These are phyloP conservation scores for Propithecus coquereli DNA, from an alignment of 2,113 vertebrate genomes.

Conservation along the genomic window DNA sequence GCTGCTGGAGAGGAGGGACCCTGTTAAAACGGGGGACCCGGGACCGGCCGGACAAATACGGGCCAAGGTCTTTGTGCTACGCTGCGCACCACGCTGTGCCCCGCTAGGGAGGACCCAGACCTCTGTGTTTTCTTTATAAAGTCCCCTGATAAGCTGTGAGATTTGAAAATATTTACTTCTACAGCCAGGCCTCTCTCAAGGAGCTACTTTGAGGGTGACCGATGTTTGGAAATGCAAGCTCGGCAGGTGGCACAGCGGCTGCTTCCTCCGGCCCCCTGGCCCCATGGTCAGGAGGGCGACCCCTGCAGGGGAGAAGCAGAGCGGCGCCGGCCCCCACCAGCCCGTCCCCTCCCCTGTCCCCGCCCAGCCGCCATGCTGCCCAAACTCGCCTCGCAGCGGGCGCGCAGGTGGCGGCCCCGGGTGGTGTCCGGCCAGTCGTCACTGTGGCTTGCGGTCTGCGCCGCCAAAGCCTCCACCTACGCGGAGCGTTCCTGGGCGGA, in stretches of 20 bases:
- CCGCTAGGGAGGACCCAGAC: rapidly evolving
- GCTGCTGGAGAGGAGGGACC: too few species aligned
- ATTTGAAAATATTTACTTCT: background rate
- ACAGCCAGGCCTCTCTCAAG: background rate
- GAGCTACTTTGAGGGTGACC: background rate
- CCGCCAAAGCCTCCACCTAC: background rate
- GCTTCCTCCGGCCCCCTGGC: rapidly evolving
- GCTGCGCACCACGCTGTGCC: rapidly evolving
- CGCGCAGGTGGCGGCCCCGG: background rate
- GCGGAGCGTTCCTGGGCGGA: rapidly evolving
- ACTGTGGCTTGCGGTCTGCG: background rate
- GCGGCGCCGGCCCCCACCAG: rapidly evolving
- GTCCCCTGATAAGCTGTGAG: too few species aligned
- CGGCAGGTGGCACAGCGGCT: rapidly evolving
- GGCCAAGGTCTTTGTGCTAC: rapidly evolving
- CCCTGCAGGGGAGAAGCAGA: too few species aligned
- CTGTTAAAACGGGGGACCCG: background rate
- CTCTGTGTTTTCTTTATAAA: rapidly evolving
- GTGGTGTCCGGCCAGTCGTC: background rate
- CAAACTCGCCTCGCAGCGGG: background rate
- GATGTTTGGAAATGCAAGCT: background rate
- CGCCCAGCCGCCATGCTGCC: background rate
- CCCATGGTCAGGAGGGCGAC: rapidly evolving
- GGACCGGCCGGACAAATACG: rapidly evolving
- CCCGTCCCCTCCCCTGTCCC: background rate